Base-by-base conservation (phyloP, 2,888 invertebrate species). In the Linnaemya vulpina region DNA sequence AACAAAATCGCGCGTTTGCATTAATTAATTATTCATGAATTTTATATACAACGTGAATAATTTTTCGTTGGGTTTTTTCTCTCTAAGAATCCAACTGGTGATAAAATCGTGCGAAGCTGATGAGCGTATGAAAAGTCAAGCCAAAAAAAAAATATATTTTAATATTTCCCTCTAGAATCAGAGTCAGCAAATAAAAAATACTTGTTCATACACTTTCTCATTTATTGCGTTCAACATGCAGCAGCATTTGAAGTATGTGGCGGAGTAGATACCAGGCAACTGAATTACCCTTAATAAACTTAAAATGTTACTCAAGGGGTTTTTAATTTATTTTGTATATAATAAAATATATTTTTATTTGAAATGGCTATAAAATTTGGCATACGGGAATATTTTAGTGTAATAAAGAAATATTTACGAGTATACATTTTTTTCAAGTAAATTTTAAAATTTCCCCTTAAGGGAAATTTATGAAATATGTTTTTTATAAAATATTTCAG, bases 21-120 rank as follows among this genome's bases (percentile, higher is more conserved):
- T 53, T 43, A 51, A 74, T 78, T 40, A 75, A 75, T 62, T 79
- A 79, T 83, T 83, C 74, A 83, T 49, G 77, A 62, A 67, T 74
- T 65, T 49, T 65, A 71, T 35, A 77, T 67, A 22, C 68, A 63
- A 46, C 9, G 43, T 63, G 67, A 60, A 67, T 53, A 80, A 63
- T 20, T 67, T 74, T 67, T 20, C 8, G 20, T 38, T 43, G 1
- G 11, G 4, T 20, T 49, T 38, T 17, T 11, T 0, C 1, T 38
- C 5, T 30, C 30, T 2, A n/a, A 40, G 13, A 46, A 79, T 17
- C 15, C 9, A 51, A 51, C 51, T 51, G 17, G 46, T 13, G 13
- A 43, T 63, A 79, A 46, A 62, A 40, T 74, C 58, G 8, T 53
- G 10, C 68, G 40, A 63, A 62, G 43, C 13, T 51, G 63, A 46